These are phyloP conservation scores for Periplaneta americana DNA, from an alignment of 1,140 invertebrate genomes.

Conservation along the genomic window DNA sequence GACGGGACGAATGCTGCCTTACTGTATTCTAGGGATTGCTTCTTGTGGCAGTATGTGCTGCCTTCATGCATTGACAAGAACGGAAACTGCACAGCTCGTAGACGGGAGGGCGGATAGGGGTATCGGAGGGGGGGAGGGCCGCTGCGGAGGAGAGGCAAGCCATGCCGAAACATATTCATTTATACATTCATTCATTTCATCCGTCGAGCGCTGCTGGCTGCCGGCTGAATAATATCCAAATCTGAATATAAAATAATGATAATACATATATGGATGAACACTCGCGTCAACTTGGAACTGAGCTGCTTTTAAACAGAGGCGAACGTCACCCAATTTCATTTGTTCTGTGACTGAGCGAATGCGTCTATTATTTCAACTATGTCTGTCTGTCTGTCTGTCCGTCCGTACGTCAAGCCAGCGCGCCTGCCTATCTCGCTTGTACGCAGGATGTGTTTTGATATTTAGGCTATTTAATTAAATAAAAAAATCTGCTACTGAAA, in stretches of 20 bases:
- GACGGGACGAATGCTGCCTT: neutral
- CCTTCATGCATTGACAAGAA: neutral
- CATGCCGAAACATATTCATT: slow-evolving; percentile 18
- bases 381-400: neutral
- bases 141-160: slow-evolving; percentile 11
- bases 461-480: too few species aligned
- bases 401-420: neutral
- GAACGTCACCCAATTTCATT: too few species aligned
- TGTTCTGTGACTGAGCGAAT: neutral
- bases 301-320: neutral
- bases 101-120: neutral
- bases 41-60: neutral
- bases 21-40: neutral
- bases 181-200: slow-evolving; percentile 18
- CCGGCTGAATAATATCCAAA: slow-evolving; percentile 13
- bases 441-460: too few species aligned
- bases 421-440: too few species aligned
- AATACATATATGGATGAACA: slow-evolving; percentile 18
- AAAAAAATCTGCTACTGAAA: too few species aligned
- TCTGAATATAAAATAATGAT: slow-evolving; percentile 18
- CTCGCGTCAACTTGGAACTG: neutral
- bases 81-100: neutral
- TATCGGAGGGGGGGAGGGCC: neutral
- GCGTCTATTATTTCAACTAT: neutral
- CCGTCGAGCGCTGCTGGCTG: slow-evolving; percentile 3